Evolutionary conservation across 2,113 vertebrate genomes (phyloP).

Genomic region (Neotragus pygmaeus): DNA sequence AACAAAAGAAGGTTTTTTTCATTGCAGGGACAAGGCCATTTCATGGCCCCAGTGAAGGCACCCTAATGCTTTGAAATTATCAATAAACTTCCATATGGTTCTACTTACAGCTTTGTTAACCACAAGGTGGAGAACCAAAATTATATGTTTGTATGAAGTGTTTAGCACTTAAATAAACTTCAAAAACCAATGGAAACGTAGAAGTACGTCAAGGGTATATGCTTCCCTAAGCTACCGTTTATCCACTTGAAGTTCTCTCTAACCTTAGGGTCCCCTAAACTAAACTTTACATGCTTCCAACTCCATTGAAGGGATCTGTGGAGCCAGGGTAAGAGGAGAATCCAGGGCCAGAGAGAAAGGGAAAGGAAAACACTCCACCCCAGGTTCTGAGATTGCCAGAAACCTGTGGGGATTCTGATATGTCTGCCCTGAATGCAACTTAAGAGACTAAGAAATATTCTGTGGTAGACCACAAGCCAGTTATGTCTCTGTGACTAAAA

Average conservation of each 20-base stretch:
- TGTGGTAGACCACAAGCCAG: background rate
- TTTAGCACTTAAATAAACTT: background rate
- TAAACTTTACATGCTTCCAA: background rate
- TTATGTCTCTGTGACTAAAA: background rate
- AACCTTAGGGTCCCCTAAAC: background rate
- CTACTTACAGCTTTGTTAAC: background rate
- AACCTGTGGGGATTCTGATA: background rate
- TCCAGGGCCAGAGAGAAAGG: background rate
- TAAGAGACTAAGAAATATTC: background rate
- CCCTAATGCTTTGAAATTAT: background rate
- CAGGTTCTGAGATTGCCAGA: background rate
- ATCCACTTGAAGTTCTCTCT: background rate
- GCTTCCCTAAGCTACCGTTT: background rate
- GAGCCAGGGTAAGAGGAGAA: background rate
- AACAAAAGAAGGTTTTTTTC: background rate
- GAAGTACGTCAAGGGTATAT: background rate
- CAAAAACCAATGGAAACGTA: background rate
- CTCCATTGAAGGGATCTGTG: background rate
- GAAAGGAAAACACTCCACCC: background rate
- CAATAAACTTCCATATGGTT: background rate
- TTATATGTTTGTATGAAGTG: background rate
- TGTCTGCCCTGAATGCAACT: background rate
- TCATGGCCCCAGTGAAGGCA: background rate
- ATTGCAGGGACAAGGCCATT: background rate
- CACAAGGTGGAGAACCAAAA: slow-evolving; percentile 15